Conservation (phyloP, 2,797 vertebrate species). For the Odontamblyopus rebecca region DNA sequence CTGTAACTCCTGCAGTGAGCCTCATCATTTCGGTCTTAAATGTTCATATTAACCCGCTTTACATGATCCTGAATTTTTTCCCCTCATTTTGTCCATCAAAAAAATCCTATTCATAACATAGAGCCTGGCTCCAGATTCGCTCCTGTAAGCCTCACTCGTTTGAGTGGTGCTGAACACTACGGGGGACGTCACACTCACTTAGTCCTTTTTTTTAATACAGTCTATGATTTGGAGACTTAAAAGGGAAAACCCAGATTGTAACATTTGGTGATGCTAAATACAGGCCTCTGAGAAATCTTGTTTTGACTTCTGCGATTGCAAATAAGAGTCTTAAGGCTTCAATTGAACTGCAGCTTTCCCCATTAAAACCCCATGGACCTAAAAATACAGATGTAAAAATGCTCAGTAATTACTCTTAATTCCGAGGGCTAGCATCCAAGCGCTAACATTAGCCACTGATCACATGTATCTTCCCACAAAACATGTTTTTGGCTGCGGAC, state of each 20-base stretch:
- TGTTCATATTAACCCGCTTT: too few species aligned
- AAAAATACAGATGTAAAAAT: constrained; percentile 42
- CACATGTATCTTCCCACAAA: constrained; percentile 29
- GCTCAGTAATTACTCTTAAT: constrained; percentile 33
- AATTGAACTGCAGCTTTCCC: constrained; percentile 21
- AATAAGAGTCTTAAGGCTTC: constrained; percentile 3
- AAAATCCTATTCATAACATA: too few species aligned
- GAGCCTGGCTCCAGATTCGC: too few species aligned
- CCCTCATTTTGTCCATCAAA: too few species aligned
- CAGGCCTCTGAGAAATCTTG: not conserved
- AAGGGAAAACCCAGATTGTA: not conserved
- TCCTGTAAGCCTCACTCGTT: too few species aligned
- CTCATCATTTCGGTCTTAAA: too few species aligned
- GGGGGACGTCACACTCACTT: too few species aligned
- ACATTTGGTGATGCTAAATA: not conserved
- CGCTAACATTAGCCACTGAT: constrained; percentile 44
- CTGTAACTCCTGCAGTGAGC: too few species aligned
- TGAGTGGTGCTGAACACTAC: too few species aligned
- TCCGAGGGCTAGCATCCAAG: constrained; percentile 19
- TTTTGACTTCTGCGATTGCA: not conserved
- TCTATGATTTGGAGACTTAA: not conserved
- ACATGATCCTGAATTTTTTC: too few species aligned
- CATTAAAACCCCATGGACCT: constrained; percentile 32
- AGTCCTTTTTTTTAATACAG: too few species aligned
- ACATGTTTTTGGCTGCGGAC: constrained; percentile 35